A percentile compares a stretch with the other conserved stretches of the same genome.
phyloP scores from a whole-genome alignment of 1,140 invertebrate genomes.

The Caenorhabditis latens region DNA sequence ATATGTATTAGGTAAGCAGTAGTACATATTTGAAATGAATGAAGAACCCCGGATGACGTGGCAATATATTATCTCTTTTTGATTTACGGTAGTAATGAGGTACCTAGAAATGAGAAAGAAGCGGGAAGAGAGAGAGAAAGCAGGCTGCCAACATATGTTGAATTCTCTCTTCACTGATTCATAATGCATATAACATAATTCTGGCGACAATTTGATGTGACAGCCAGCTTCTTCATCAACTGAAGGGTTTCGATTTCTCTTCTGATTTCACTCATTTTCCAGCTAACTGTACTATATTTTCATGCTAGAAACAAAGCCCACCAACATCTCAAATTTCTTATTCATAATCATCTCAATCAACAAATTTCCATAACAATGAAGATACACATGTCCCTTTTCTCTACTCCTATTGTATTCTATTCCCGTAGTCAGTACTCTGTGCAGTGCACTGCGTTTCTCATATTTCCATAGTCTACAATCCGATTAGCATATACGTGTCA shows the following conservation, averaged over 20 bases:
- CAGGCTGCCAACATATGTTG: constrained; percentile 54
- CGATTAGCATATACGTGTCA: constrained; percentile 32
- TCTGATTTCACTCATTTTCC: background rate
- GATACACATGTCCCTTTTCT: constrained; percentile 7
- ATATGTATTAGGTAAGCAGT: background rate
- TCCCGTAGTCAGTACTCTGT: constrained; percentile 42
- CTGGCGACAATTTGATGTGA: constrained; percentile 56
- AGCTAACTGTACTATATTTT: no score
- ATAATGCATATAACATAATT: constrained; percentile 56
- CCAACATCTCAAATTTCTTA: constrained; percentile 2
- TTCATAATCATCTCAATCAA: constrained; percentile 17
- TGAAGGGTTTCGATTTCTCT: constrained; percentile 16
- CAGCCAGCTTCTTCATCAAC: constrained; percentile 27
- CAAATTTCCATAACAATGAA: constrained; percentile 42
- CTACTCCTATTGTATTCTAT: constrained; percentile 19
- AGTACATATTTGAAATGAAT: constrained; percentile 9
- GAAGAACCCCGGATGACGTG: constrained; percentile 26
- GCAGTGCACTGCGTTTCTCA: constrained; percentile 27
- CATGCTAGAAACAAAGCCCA: background rate
- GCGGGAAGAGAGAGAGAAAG: background rate
- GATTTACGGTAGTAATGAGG: constrained; percentile 56
- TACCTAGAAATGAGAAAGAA: constrained; percentile 9
- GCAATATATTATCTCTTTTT: constrained; percentile 45
- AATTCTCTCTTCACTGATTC: constrained; percentile 48
- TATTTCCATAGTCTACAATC: constrained; percentile 29